Conservation (phyloP, 1,140 invertebrate genomes). For the Sitobion miscanthi region DNA sequence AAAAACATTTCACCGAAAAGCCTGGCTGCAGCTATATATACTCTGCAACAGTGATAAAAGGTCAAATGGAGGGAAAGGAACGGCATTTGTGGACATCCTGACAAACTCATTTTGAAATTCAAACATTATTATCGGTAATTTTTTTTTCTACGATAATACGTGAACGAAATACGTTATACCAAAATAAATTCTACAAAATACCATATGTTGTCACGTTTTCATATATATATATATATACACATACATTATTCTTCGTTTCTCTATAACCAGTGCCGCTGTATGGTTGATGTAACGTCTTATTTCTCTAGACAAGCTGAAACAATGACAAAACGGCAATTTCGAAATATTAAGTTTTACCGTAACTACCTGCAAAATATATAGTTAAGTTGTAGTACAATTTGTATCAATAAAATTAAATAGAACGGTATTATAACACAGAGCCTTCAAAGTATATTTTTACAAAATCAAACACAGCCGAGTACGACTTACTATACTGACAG, state of each 20-base stretch:
- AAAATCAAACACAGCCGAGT: neutral
- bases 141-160: conserved; percentile 23
- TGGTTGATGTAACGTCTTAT: neutral
- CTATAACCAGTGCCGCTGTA: neutral
- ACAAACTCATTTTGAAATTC: conserved; percentile 48
- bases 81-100: neutral
- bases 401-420: neutral
- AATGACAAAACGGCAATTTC: neutral
- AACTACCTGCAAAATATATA: neutral
- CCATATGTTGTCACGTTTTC: conserved; percentile 17
- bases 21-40: neutral
- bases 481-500: neutral
- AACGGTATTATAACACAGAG: neutral
- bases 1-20: neutral
- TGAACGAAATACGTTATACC: conserved; percentile 34
- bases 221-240: neutral
- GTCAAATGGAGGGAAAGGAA: conserved; percentile 22
- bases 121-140: conserved; percentile 48
- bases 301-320: neutral
- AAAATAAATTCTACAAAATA: conserved; percentile 36
- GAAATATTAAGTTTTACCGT: neutral
- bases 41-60: neutral
- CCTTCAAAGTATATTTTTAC: neutral
- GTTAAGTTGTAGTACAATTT: neutral
- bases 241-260: neutral